Evolutionary conservation across 1,140 invertebrate species (phyloP).

Genomic region (Maniola jurtina): DNA sequence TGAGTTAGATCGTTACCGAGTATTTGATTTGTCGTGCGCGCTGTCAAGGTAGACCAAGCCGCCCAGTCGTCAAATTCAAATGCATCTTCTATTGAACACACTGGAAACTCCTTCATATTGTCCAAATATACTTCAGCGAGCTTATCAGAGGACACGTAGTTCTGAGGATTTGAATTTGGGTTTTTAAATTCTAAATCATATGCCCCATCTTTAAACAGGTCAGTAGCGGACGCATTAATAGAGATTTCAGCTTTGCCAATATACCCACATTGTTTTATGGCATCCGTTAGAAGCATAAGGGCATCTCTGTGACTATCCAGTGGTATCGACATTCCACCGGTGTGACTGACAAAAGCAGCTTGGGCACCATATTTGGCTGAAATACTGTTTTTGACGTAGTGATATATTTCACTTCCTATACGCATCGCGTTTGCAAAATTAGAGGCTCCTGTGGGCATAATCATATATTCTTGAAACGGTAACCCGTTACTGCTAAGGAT

Average conservation of each 20-base stretch:
- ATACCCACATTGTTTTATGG: slow-evolving; percentile 96
- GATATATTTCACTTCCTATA: slow-evolving; percentile 97
- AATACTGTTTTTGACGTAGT: slow-evolving; percentile 95
- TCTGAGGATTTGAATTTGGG: slow-evolving; percentile 88
- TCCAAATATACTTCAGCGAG: slow-evolving; percentile 92
- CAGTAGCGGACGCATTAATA: slow-evolving; percentile 98
- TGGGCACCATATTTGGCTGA: slow-evolving; percentile 92
- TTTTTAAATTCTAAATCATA: slow-evolving; percentile 99
- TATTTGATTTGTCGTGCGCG: slow-evolving; percentile 88
- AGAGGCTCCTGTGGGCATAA: slow-evolving; percentile 90
- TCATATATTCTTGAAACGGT: slow-evolving; percentile 98
- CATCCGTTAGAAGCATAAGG: slow-evolving; percentile 91
- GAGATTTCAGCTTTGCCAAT: slow-evolving; percentile 93
- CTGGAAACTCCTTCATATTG: slow-evolving; percentile 95
- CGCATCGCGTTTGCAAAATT: slow-evolving; percentile 97
- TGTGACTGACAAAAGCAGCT: slow-evolving; percentile 97
- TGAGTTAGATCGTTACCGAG: slow-evolving; percentile 96
- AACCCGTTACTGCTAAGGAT: slow-evolving; percentile 97
- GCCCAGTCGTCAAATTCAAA: slow-evolving; percentile 98
- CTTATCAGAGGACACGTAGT: slow-evolving; percentile 88
- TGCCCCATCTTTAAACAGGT: slow-evolving; percentile 90
- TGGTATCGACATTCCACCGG: slow-evolving; percentile 98
- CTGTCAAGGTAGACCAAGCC: slow-evolving; percentile 91
- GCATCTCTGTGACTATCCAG: slow-evolving; percentile 96
- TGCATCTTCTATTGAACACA: slow-evolving; percentile 97